Evolutionary conservation across 2,888 invertebrate species (phyloP).

Genomic region (Dilophus febrilis): DNA sequence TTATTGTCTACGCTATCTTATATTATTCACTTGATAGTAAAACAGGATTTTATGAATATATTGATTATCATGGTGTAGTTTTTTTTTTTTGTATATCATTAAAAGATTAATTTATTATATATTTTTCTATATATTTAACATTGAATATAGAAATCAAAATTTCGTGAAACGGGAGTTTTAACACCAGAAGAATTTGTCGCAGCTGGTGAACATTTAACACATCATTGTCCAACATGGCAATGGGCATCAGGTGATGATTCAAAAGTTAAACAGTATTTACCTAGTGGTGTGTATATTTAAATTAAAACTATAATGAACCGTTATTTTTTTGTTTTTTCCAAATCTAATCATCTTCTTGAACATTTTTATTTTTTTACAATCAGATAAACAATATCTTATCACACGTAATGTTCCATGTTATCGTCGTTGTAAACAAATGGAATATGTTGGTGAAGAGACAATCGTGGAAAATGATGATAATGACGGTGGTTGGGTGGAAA

Average conservation of each 20-base stretch:
- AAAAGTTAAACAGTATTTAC: conserved; percentile 78
- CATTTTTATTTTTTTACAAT: conserved; percentile 21
- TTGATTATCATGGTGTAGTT: no score
- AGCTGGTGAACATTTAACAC: conserved; percentile 95
- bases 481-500: conserved; percentile 95
- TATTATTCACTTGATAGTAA: no score
- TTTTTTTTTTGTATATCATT: no score
- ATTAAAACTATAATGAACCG: background rate
- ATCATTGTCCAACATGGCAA: conserved; percentile 99
- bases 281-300: conserved; percentile 29
- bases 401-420: conserved; percentile 96
- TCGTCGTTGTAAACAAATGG: conserved; percentile 74
- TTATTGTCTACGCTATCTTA: no score
- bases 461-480: conserved; percentile 72
- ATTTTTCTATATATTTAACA: no score
- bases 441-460: conserved; percentile 51
- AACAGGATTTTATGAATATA: no score
- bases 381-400: conserved; percentile 88
- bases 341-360: no score
- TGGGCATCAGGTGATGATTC: conserved; percentile 86
- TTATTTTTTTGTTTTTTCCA: background rate
- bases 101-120: no score
- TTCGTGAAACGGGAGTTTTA: conserved; percentile 90
- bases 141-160: conserved; percentile 89
- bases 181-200: conserved; percentile 99